Percentiles rank a stretch among this genome's conserved stretches.
phyloP scores from a whole-genome alignment of 2,888 invertebrate species.

The Euphydryas editha region DNA sequence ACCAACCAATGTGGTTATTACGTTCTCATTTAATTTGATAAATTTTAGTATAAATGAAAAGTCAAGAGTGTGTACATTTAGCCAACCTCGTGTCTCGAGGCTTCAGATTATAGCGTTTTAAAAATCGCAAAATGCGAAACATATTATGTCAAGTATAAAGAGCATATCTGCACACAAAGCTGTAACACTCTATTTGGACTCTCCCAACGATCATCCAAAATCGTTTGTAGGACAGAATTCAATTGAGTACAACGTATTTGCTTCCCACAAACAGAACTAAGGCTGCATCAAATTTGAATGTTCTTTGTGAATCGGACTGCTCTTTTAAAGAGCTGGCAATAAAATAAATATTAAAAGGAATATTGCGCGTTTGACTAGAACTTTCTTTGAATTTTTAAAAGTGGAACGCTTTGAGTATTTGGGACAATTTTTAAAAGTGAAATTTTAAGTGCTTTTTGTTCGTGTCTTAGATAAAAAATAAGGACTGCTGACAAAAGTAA shows the following conservation, averaged over 20 bases:
- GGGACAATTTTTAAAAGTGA: too few species aligned
- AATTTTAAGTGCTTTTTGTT: too few species aligned
- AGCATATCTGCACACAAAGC: neutral
- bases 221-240: constrained; percentile 10
- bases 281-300: constrained; percentile 29
- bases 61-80: too few species aligned
- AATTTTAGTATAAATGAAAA: too few species aligned
- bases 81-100: too few species aligned
- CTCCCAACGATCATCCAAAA: constrained; percentile 1
- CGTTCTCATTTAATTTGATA: too few species aligned
- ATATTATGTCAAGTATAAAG: constrained; percentile 1
- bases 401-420: neutral
- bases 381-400: neutral
- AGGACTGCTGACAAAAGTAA: too few species aligned
- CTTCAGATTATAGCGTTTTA: neutral
- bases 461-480: too few species aligned
- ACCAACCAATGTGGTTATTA: too few species aligned
- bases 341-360: constrained; percentile 6
- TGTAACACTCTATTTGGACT: neutral
- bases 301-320: constrained; percentile 17
- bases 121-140: neutral
- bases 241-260: constrained; percentile 23
- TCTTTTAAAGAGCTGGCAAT: constrained; percentile 2
- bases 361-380: neutral
- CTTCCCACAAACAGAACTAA: constrained; percentile 18